Conservation (phyloP, 2,797 vertebrate species). For the Onychomys leucogaster region DNA sequence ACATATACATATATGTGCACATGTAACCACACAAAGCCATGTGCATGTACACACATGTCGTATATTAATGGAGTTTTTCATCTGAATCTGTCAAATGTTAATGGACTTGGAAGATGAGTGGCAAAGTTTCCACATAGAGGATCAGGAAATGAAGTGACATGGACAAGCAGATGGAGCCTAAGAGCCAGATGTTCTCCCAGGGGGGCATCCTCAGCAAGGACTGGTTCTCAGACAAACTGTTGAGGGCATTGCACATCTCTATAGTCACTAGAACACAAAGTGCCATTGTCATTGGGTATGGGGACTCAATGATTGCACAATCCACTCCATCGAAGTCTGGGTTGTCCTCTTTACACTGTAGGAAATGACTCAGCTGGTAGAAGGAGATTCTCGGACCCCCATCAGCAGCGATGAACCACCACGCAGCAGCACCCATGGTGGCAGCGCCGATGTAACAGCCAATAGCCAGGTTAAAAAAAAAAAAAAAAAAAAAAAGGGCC, state of each 20-base stretch:
- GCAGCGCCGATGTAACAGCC: constrained; percentile 98
- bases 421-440: constrained; percentile 97
- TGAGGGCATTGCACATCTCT: constrained; percentile 99
- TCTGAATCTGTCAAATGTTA: too few relatives aligned
- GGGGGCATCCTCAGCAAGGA: too few relatives aligned
- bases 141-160: too few relatives aligned
- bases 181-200: too few relatives aligned
- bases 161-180: too few relatives aligned
- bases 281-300: constrained; percentile 99
- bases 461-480: constrained; percentile 96
- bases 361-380: constrained; percentile 99
- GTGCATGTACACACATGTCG: neutral
- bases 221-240: too few relatives aligned
- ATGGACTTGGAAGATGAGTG: too few relatives aligned
- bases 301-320: constrained; percentile 97
- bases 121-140: too few relatives aligned
- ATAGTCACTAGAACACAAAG: constrained; percentile 99
- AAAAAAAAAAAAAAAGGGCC: too few relatives aligned
- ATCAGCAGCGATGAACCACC: constrained; percentile 97
- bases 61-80: too few relatives aligned
- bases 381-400: constrained; percentile 95
- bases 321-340: constrained; percentile 95
- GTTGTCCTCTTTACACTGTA: constrained; percentile 97
- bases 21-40: neutral
- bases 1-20: too few relatives aligned